Percentiles rank a stretch among this genome's conserved stretches.
Evolutionary conservation across 2,888 invertebrate genomes (phyloP).

Genomic region (Dolomedes plantarius): DNA sequence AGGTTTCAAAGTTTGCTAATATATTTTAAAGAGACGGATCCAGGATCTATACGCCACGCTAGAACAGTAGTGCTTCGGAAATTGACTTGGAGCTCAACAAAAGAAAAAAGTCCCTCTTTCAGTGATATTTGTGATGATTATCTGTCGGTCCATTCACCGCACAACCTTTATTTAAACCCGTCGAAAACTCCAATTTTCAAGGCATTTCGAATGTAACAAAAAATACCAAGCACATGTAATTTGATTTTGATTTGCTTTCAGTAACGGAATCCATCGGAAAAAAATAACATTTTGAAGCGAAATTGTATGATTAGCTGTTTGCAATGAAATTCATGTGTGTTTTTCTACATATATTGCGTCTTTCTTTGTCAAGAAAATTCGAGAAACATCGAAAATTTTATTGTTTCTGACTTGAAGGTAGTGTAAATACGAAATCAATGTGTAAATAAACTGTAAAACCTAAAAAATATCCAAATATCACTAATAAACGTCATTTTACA

Average conservation of each 20-base stretch:
- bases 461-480: slow-evolving; percentile 64
- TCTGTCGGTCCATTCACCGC: slow-evolving; percentile 5
- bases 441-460: slow-evolving; percentile 70
- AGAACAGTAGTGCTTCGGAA: neutral
- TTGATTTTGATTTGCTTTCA: neutral
- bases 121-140: slow-evolving; percentile 14
- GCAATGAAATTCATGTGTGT: slow-evolving; percentile 22
- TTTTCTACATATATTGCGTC: slow-evolving; percentile 7
- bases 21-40: neutral
- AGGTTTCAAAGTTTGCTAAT: slow-evolving; percentile 12
- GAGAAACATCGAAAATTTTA: slow-evolving; percentile 11
- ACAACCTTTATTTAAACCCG: neutral
- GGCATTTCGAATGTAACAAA: neutral
- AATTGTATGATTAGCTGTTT: slow-evolving; percentile 31
- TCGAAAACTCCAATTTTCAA: slow-evolving; percentile 1
- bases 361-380: slow-evolving; percentile 26
- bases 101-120: neutral
- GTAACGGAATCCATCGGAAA: neutral
- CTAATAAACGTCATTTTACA: slow-evolving; percentile 64
- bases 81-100: neutral
- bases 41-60: neutral
- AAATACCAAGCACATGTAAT: neutral
- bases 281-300: neutral
- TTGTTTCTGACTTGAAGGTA: slow-evolving; percentile 54
- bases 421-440: slow-evolving; percentile 65